Evolutionary conservation across 2,113 vertebrate genomes (phyloP), one percentile per base, ranked within the genome.

Genomic region (Aramus guarauna): DNA sequence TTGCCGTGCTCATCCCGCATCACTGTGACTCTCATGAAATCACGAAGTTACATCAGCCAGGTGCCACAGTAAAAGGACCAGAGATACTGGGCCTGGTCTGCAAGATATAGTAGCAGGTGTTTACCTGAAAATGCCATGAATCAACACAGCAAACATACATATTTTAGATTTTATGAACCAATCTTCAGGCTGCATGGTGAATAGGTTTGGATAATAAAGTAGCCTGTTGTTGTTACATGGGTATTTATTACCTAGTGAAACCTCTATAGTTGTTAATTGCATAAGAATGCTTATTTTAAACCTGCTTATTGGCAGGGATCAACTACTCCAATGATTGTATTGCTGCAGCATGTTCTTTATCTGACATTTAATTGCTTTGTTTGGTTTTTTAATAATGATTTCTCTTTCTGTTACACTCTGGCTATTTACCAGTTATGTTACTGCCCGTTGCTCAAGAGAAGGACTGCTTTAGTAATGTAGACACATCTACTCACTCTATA

Each of bases 1-100:
- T 72, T 19, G 0, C 17, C 58, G 12, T 3, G 2, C 56, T 36
- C 13, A 13, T 43, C 13, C n/a, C 1, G 2, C 19, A 69, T 21
- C 30, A 19, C 29, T 29, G 17, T 17, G 32, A 67, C 37, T 58
- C 30, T 64, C 13, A 16, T 41, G 34, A 88, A 80, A 84, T 50
- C 19, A 12, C 6, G 23, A 69, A 16, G 11, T 45, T 72, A 37
- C 5, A 59, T 48, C 45, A 93, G 36, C 34, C 50, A 48, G 11
- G 6, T 37, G 15, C 36, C 45, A 62, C 32, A 14, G 34, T 30
- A 43, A 68, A 76, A 62, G 45, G 7, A 50, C 27, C 77, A 36
- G 24, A 76, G 71, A 76, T 45, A 68, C 18, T 16, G 37, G 22
- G 19, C 39, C 48, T 59, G 27, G 30, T 56, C 68, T 73, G 47